A percentile compares a stretch with the other conserved stretches of the same genome.
Conservation (phyloP, 1,140 invertebrate species). For the Bombus impatiens region DNA sequence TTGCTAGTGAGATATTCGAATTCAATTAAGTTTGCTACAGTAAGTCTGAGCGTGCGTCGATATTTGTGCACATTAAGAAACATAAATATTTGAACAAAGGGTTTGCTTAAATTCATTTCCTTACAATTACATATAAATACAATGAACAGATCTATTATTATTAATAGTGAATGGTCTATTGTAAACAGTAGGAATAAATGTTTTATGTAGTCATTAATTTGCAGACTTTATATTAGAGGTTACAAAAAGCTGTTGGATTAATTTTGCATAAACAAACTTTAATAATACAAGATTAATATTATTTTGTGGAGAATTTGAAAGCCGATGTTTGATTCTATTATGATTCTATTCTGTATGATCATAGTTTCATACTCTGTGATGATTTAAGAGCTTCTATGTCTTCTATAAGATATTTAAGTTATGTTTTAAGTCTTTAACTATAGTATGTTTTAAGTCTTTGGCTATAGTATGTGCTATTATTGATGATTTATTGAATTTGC, state of each 20-base stretch:
- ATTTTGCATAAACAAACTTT: background rate
- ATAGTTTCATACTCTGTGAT: background rate
- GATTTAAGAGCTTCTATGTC: background rate
- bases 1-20: background rate
- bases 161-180: background rate
- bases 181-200: background rate
- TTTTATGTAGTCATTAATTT: background rate
- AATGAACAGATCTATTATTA: background rate
- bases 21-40: background rate
- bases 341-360: no score
- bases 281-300: background rate
- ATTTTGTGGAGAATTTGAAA: background rate
- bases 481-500: background rate
- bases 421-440: background rate
- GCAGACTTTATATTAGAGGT: background rate
- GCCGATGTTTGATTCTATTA: background rate
- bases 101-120: background rate
- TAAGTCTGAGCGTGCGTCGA: constrained; percentile 20
- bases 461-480: background rate
- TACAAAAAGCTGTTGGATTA: background rate
- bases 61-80: constrained; percentile 1
- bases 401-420: background rate
- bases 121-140: background rate
- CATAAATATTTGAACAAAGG: background rate
- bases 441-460: background rate